phyloP scores from a whole-genome alignment of 2,113 vertebrate species.

The Peromyscus leucopus region DNA sequence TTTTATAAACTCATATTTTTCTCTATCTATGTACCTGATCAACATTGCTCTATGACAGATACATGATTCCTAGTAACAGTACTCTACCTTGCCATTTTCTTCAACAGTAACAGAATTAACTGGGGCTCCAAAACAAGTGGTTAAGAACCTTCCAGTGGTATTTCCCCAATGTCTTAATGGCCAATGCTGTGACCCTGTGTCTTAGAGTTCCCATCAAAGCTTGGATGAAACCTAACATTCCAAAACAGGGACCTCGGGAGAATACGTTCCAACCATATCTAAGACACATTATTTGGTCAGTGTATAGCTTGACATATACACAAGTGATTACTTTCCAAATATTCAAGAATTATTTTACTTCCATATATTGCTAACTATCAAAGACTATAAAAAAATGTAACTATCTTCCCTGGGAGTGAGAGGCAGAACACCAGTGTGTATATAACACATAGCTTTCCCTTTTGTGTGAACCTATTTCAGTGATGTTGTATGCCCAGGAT shows the following conservation, averaged over 20 bases:
- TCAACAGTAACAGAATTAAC: neutral
- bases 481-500: neutral
- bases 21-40: no score
- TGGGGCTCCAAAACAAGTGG: neutral
- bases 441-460: neutral
- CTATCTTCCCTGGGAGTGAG: neutral
- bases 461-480: neutral
- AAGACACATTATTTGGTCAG: neutral
- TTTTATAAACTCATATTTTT: neutral
- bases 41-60: neutral
- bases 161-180: fast-evolving
- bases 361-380: neutral
- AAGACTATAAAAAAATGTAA: neutral
- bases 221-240: neutral
- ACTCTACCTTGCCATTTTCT: neutral
- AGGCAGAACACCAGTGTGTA: neutral
- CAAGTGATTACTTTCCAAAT: neutral
- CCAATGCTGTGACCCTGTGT: fast-evolving
- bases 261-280: neutral
- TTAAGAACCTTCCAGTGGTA: neutral
- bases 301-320: neutral
- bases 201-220: neutral
- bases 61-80: fast-evolving
- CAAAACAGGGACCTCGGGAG: no score
- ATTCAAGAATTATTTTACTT: neutral